Evolutionary conservation across 2,113 vertebrate species (phyloP), one percentile per base, ranked within the genome.

Genomic region (Harpagus bidentatus): DNA sequence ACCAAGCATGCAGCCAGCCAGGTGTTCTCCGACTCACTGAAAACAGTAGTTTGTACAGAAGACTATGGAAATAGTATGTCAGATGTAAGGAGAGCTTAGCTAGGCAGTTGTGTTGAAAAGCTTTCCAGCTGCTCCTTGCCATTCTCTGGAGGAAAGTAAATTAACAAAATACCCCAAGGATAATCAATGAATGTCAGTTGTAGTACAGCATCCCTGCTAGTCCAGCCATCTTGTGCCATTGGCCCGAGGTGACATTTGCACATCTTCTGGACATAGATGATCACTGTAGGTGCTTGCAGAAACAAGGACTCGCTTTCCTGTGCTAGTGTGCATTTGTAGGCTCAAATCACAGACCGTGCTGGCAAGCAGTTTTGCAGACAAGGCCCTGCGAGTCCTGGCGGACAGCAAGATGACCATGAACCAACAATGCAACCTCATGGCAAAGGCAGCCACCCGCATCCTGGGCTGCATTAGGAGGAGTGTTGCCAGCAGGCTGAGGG

Each of bases 241-340:
- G 53, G 31, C 56, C 61, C 2, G 0, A 1, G 5, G 25, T 38
- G 56, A 53, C n/a, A 34, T 5, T 82, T 66, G 16, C 15, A 23
- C 20, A 45, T 53, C 38, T 65, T 70, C 16, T 74, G 50, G 56
- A 21, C 8, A 15, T 4, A 32, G 32, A 22, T 47, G 82, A 12
- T 82, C 34, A 9, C 18, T n/a, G 34, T 21, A 52, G 23, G 20
- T 12, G n/a, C 26, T 50, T 23, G 43, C 22, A 81, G 59, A 62
- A 73, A 56, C 0, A 1, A 79, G 42, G 17, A 29, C 21, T 77
- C 1, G 2, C 19, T 72, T 52, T 77, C 26, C 53, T 53, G 23
- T 4, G 2, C 34, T 42, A 13, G 2, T 4, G 25, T 38, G 61
- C 7, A 4, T 53, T n/a, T 2, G 3, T 32, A 43, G 34, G 42